Base-by-base conservation (phyloP, 2,888 invertebrate species). In the Drosophila monieri region DNA sequence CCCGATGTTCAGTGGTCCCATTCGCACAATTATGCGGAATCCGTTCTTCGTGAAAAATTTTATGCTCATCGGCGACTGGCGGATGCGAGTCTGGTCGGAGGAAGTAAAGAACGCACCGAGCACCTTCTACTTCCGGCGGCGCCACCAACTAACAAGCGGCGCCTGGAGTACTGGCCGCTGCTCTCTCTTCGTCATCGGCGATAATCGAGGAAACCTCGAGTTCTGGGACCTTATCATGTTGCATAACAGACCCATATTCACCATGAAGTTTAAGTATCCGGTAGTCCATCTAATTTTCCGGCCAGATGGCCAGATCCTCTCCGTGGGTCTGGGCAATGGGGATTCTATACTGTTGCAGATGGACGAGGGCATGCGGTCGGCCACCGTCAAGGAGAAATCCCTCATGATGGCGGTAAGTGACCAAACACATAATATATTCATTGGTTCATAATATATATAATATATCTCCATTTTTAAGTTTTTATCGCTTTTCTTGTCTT, bases 91-190 rank as follows among this genome's bases (percentile, higher is more conserved):
- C 58, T 96, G 95, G 95, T 94, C 95, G 52, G 96, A 96, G 90
- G 96, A 94, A 90, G 97, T 97, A 85, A 94, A 95, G 76, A 97
- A 97, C 85, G 96, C 97, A 3, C 94, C 97, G 0, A 96, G 97
- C 49, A 95, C 98, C 89, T 97, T 98, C 95, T 96, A 97, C 2
- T 93, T 94, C 78, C 94, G 93, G 48, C 94, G 95, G 86, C 93
- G 92, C 27, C 93, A 93, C 1, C 93, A 94, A 78, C 91, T 97
- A n/a, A 95, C 96, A 1, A 95, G 95, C 86, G 97, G 96, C 0
- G 94, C 95, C 53, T 98, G 97, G 97, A 97, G 97, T 90, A 95
- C 88, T 0, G 78, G 80, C 1, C 91, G 95, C 73, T 94, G 94
- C 67, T 95, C 95, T 0, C 93, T 95, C 6, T 95, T 95, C 88